These are phyloP conservation scores for Grammomys surdaster DNA, from an alignment of 2,113 vertebrate species.

Conservation along the genomic window DNA sequence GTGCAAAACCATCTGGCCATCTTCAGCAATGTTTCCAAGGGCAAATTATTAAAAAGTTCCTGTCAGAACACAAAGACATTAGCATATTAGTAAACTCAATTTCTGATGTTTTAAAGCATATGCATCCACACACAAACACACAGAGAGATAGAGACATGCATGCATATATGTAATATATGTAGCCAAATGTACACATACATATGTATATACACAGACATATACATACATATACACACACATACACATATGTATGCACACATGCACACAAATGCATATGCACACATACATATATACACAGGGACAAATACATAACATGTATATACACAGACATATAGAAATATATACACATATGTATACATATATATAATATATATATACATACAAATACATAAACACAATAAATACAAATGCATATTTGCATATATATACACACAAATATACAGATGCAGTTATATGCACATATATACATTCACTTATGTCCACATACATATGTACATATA, in stretches of 20 bases:
- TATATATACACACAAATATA: neutral
- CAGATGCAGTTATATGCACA: neutral
- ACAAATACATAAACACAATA: neutral
- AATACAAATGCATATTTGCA: neutral
- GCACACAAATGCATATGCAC: neutral
- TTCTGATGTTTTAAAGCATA: neutral
- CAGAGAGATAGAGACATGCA: neutral
- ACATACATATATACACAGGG: neutral
- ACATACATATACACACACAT: neutral
- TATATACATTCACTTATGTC: neutral
- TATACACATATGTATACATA: neutral
- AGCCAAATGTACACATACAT: no score
- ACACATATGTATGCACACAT: neutral
- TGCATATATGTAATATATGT: neutral
- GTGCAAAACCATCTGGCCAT: constrained; percentile 30
- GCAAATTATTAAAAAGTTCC: constrained; percentile 55
- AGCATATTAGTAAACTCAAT: constrained; percentile 32
- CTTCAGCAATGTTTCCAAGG: constrained; percentile 48
- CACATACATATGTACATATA: neutral
- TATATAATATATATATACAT: neutral
- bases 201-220: neutral
- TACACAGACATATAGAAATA: neutral
- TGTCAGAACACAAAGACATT: constrained; percentile 48
- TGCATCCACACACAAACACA: neutral
- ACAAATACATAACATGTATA: neutral